phyloP scores from a whole-genome alignment of 1,140 invertebrate species.

The Drosophila tani region DNA sequence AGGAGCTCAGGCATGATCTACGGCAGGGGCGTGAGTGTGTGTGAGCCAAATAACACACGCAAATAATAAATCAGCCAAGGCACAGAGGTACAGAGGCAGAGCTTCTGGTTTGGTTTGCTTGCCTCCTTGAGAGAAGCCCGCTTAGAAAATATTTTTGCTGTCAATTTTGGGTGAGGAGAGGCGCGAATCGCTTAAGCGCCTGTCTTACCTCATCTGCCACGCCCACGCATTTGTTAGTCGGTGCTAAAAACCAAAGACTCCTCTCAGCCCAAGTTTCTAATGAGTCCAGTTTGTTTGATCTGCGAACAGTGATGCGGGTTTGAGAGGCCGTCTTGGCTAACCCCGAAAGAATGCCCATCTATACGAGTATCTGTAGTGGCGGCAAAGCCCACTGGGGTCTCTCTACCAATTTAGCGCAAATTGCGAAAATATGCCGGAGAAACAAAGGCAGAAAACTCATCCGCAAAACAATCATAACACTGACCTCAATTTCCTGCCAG shows the following conservation, averaged over 20 bases:
- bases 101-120: constrained; percentile 26
- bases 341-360: constrained; percentile 29
- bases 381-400: constrained; percentile 9
- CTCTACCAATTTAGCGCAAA: constrained; percentile 63
- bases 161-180: constrained; percentile 58
- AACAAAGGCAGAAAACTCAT: constrained; percentile 67
- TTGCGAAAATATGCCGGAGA: constrained; percentile 55
- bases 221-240: constrained; percentile 69
- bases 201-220: constrained; percentile 58
- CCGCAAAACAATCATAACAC: constrained; percentile 83
- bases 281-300: constrained; percentile 51
- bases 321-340: constrained; percentile 6
- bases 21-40: constrained; percentile 62
- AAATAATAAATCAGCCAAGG: constrained; percentile 74
- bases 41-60: constrained; percentile 73
- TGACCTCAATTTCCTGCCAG: constrained; percentile 83
- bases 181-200: constrained; percentile 46
- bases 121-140: background rate
- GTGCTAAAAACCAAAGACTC: constrained; percentile 30
- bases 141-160: constrained; percentile 74
- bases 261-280: constrained; percentile 36
- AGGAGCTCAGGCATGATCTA: constrained; percentile 60
- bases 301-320: constrained; percentile 42
- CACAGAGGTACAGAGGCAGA: constrained; percentile 12
- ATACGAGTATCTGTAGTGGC: background rate